Base-by-base conservation (phyloP, 2,113 vertebrate genomes). In the Panthera leo region DNA sequence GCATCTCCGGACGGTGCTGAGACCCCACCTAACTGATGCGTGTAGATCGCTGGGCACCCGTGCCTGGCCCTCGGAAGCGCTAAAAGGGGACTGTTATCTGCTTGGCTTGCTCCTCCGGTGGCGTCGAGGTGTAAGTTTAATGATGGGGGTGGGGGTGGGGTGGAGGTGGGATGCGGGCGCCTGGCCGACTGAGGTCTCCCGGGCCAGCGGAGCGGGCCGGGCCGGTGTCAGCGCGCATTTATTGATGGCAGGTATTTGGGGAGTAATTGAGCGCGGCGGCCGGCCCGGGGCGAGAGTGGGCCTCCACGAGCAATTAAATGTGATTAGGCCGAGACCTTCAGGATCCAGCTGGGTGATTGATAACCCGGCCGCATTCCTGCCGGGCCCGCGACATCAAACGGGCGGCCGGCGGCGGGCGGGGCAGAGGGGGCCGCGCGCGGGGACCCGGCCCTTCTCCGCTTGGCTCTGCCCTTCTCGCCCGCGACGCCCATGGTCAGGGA, bases 261-360 rank as follows among this genome's bases (percentile, higher is more conserved):
- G 98, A 98, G 99, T 99, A 99, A 99, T 99, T 99, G 99, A 99
- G 99, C 98, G 99, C 98, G 98, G 99, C 99, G 98, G 98, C 98
- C 98, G 98, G 99, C 99, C 98, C 98, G 98, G 98, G 99, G 99
- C 98, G 98, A 97, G 98, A 99, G 98, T 98, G 99, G 98, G 98
- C 98, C 99, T 99, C 99, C 99, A 99, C 98, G 98, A 99, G 99
- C 99, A 99, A 99, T 99, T 99, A 99, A 99, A 99, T 99, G 98
- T 99, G 99, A 99, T 99, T 99, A 99, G 99, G 98, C 98, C 98
- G 98, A 98, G 98, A 98, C 99, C 99, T 99, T 99, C 98, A 98
- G 98, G 98, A 98, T 98, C 99, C 99, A 99, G 99, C 99, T 99
- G 99, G 98, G 99, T 99, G 99, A 99, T 99, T 99, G 99, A 99